Evolutionary conservation across 2,113 vertebrate species (phyloP), one percentile per base, ranked within the genome.

Genomic region (Mungos mungo): DNA sequence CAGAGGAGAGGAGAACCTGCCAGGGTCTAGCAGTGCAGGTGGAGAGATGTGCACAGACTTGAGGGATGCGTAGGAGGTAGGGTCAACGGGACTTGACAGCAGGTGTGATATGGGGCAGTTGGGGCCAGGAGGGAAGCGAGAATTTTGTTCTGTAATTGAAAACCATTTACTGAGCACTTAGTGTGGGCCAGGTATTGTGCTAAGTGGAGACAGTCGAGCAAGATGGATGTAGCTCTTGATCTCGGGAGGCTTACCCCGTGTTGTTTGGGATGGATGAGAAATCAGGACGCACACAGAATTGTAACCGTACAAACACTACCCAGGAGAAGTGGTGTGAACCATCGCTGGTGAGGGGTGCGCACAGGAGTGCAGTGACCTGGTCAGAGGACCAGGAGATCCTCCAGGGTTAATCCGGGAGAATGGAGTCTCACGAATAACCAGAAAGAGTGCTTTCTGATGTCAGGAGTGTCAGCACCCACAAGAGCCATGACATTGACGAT

Each of bases 1-100:
- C 0, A 35, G 41, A n/a, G 45, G 19, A 10, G 27, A 14, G 35
- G 41, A 25, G 10, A 10, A 4, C 12, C 11, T 4, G 5, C 14
- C 29, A 41, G 45, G 19, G 76, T 8, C 27, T 45, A 18, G 60
- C 74, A 3, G 14, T 3, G 18, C 25, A 14, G 5, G 4, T 10
- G 68, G 14, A 38, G 14, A 65, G 27, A 18, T 66, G 19, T 23
- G 47, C 33, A 50, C 35, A 57, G 33, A 7, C 47, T 60, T 19
- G 16, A 31, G 33, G 19, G 74, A 19, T 15, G 4, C 3, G 35
- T 10, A 35, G 35, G 52, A 77, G 21, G 18, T 35, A 21, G 15
- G 5, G 19, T 84, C 25, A 38, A 0, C 16, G 47, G 81, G 47
- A 63, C n/a, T 41, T 47, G 33, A 1, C 13, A 35, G 38, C 52